These are phyloP conservation scores for Myotis findleyi DNA, from an alignment of 2,797 vertebrate genomes.

Conservation along the genomic window DNA sequence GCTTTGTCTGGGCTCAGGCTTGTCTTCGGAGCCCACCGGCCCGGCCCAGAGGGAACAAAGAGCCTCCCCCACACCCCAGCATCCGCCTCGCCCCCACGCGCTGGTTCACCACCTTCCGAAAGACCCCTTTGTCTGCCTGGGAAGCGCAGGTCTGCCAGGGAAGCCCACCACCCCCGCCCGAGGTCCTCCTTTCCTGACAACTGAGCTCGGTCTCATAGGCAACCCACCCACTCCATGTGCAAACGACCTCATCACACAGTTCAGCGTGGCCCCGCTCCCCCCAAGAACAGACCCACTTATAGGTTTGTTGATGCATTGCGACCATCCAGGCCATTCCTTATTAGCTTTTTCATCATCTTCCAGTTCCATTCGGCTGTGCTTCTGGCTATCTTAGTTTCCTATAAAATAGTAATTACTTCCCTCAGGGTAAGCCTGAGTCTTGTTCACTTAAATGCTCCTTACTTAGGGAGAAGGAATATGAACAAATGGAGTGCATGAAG, in stretches of 20 bases:
- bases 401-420: background rate
- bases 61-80: constrained; percentile 3
- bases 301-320: background rate
- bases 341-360: background rate
- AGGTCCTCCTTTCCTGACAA: background rate
- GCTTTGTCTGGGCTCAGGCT: constrained; percentile 66
- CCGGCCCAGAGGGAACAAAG: constrained; percentile 65
- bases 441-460: constrained; percentile 25
- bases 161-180: background rate
- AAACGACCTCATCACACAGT: background rate
- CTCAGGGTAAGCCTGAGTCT: background rate
- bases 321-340: background rate
- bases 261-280: background rate
- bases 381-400: background rate
- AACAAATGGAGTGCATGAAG: constrained; percentile 52
- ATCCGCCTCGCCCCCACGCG: background rate
- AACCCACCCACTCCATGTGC: background rate
- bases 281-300: background rate
- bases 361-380: background rate
- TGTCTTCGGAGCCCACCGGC: background rate
- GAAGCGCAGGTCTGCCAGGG: background rate
- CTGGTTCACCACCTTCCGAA: constrained; percentile 53
- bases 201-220: background rate
- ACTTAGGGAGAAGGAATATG: background rate
- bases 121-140: constrained; percentile 76